Evolutionary conservation across 2,797 vertebrate genomes (phyloP).

Genomic region (Mus caroli): DNA sequence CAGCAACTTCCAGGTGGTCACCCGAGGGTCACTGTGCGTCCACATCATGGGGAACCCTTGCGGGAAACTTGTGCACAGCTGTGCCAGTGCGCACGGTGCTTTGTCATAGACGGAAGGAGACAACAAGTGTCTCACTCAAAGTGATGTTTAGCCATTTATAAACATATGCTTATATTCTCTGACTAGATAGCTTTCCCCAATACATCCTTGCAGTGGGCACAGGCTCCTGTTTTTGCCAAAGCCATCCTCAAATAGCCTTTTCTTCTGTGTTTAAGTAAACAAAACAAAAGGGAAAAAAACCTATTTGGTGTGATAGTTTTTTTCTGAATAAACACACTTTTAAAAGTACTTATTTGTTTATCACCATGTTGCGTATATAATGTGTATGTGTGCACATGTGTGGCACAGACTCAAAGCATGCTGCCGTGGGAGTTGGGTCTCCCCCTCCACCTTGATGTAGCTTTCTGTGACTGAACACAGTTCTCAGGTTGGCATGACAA

Average conservation of each 20-base stretch:
- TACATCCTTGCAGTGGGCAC: conserved; percentile 35
- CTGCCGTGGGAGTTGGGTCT: neutral
- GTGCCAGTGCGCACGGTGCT: conserved; percentile 15
- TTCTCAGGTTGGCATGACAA: neutral
- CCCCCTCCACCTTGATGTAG: neutral
- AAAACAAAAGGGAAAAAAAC: neutral
- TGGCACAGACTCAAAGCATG: neutral
- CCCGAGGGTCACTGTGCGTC: conserved; percentile 54
- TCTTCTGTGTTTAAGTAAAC: neutral
- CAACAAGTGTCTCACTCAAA: conserved; percentile 52
- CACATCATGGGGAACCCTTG: conserved; percentile 20
- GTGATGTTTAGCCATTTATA: conserved; percentile 16
- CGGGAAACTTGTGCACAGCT: neutral
- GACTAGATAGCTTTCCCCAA: neutral
- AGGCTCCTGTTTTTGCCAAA: conserved; percentile 47
- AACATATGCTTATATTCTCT: neutral
- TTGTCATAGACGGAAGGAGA: conserved; percentile 63
- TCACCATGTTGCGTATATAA: neutral
- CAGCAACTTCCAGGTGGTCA: conserved; percentile 31
- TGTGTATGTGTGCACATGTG: neutral
- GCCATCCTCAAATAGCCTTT: conserved; percentile 65
- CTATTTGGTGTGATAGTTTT: conserved; percentile 47
- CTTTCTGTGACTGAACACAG: too few species aligned
- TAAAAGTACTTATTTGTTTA: neutral
- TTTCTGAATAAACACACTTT: neutral